phyloP scores from a whole-genome alignment of 2,888 invertebrate genomes.

The Sinopyrophorus schimmeli region DNA sequence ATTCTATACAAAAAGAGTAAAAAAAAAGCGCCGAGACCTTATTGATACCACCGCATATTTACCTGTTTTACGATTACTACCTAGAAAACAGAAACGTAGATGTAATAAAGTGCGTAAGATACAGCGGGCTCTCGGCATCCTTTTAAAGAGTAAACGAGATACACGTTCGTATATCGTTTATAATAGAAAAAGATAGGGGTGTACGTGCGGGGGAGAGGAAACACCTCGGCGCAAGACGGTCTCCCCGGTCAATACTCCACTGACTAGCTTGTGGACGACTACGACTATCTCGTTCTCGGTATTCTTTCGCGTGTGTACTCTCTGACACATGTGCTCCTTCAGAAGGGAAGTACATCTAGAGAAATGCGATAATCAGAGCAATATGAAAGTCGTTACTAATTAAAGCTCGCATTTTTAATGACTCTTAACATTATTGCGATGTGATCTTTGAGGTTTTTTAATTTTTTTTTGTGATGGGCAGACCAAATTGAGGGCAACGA shows the following conservation, averaged over 20 bases:
- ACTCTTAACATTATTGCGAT: conserved; percentile 19
- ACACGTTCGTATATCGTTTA: background rate
- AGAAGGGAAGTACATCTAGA: conserved; percentile 27
- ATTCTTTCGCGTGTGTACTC: conserved; percentile 36
- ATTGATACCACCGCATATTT: conserved; percentile 25
- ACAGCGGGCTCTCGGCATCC: conserved; percentile 24
- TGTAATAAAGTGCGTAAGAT: conserved; percentile 33
- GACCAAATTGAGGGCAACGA: conserved; percentile 30
- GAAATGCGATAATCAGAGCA: conserved; percentile 25
- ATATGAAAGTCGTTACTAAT: conserved; percentile 10
- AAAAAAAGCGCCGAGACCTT: conserved; percentile 14
- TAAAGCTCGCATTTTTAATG: conserved; percentile 5
- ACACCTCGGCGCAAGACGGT: conserved; percentile 37
- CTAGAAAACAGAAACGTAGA: conserved; percentile 30
- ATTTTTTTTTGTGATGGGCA: conserved; percentile 28
- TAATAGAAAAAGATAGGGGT: conserved; percentile 16
- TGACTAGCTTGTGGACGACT: conserved; percentile 32
- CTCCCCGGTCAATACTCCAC: conserved; percentile 40
- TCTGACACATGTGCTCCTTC: conserved; percentile 32
- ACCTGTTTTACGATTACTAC: conserved; percentile 30
- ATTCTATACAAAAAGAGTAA: background rate
- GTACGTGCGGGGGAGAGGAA: conserved; percentile 32
- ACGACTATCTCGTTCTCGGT: conserved; percentile 25
- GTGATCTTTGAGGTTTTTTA: conserved; percentile 29
- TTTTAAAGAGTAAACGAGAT: conserved; percentile 18